Percentiles rank a stretch among this genome's conserved stretches.
phyloP scores from a whole-genome alignment of 2,113 vertebrate genomes.

The Cyprinus carpio region DNA sequence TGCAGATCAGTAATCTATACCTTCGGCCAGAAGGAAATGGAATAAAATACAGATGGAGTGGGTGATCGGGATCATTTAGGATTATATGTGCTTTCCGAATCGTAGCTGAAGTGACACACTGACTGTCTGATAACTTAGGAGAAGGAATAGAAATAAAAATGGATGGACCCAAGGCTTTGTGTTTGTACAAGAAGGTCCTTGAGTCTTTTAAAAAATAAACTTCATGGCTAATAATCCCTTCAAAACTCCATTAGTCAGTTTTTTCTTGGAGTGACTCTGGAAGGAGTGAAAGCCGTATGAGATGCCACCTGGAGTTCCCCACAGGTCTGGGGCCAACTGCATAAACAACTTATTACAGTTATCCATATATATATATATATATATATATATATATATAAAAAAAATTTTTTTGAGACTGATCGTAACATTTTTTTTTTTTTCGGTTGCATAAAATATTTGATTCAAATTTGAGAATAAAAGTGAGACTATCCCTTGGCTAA shows the following conservation, averaged over 20 bases:
- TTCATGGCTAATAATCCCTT: not conserved
- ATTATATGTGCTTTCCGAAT: too few species aligned
- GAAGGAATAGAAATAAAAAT: not conserved
- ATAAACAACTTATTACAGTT: not conserved
- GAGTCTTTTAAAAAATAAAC: not conserved
- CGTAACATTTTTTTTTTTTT: not conserved
- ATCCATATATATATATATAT: too few species aligned
- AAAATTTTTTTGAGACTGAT: not conserved
- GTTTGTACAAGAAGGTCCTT: not conserved
- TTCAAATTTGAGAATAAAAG: not conserved
- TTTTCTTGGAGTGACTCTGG: not conserved
- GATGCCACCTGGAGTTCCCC: not conserved
- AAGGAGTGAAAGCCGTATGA: not conserved
- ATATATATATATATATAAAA: too few species aligned
- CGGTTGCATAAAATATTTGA: not conserved
- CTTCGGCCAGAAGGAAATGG: too few species aligned
- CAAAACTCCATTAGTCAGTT: not conserved
- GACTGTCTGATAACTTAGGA: too few species aligned
- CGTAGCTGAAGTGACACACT: too few species aligned
- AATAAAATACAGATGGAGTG: too few species aligned
- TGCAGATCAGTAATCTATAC: too few species aligned
- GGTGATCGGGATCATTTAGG: too few species aligned
- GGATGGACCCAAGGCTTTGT: not conserved
- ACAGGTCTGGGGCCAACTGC: not conserved
- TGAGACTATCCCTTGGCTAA: not conserved